Evolutionary conservation across 2,113 vertebrate genomes (phyloP), one percentile per base, ranked within the genome.

Genomic region (Mastomys coucha): DNA sequence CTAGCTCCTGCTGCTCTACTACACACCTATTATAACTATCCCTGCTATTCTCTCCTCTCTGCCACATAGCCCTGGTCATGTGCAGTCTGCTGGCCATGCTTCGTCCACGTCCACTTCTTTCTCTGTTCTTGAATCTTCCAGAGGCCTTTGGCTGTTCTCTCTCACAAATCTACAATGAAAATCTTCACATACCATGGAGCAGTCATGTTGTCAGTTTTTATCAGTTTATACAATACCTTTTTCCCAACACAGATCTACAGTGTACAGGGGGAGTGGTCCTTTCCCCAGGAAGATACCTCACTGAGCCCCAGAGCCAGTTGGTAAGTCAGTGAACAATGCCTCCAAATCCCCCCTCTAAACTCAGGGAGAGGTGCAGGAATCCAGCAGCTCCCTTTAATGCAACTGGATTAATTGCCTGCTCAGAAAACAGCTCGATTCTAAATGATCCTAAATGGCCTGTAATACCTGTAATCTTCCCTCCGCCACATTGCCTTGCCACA

Each of bases 381-480:
- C 24, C 69, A 92, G 67, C 53, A 96, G 78, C 72, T 87, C 88
- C 65, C 88, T 94, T 84, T 97, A 96, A 97, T 93, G 92, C 89
- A 98, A 94, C 89, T 89, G 77, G 78, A 97, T 98, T 98, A 98
- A 98, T 97, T 98, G 94, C 49, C 80, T 97, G 73, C 96, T 98
- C 77, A 45, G 95, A 98, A 98, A 98, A 97, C 92, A 45, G 90
- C 96, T 98, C 88, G 1, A 95, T 97, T 96, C 53, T 97, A 97
- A 98, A 95, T 7, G 19, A 95, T 93, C 96, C 94, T 97, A 96
- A 97, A 97, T 91, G 96, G 92, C 96, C 95, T 96, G 94, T 96
- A 96, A 96, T 96, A 95, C 95, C 96, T 96, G 88, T 95, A 84
- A 98, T 97, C 94, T 97, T 96, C 89, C 90, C 78, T 91, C 84